Conservation (phyloP, 1,140 invertebrate species). For the Penaeus japonicus region DNA sequence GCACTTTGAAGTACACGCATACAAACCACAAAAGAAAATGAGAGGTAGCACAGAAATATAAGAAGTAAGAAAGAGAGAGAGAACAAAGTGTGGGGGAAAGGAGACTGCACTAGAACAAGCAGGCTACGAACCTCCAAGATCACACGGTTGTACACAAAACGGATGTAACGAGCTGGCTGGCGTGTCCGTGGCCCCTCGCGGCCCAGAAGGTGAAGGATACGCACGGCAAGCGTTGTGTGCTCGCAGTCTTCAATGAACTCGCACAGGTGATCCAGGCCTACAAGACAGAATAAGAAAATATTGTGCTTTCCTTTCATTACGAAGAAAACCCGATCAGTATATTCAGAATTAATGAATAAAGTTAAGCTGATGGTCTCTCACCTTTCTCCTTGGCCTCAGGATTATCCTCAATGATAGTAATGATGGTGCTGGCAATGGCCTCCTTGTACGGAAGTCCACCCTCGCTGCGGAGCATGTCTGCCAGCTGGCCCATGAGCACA, state of each 20-base stretch:
- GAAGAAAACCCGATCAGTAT: too few species aligned
- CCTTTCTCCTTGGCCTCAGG: constrained; percentile 93
- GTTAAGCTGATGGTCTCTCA: constrained; percentile 55
- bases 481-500: constrained; percentile 94
- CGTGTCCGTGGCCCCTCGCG: constrained; percentile 95
- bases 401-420: constrained; percentile 97
- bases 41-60: not conserved
- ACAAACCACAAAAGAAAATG: too few species aligned
- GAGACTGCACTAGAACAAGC: not conserved
- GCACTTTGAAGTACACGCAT: not conserved
- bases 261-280: constrained; percentile 91
- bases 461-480: constrained; percentile 95
- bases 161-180: constrained; percentile 93
- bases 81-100: not conserved
- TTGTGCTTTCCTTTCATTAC: too few species aligned
- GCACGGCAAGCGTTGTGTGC: constrained; percentile 94
- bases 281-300: not conserved
- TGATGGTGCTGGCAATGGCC: constrained; percentile 97
- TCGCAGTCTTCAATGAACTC: constrained; percentile 99
- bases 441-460: constrained; percentile 98
- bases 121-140: constrained; percentile 79
- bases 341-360: not conserved
- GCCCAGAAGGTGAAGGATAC: constrained; percentile 95
- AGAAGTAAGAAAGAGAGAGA: not conserved
- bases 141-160: constrained; percentile 98